phyloP scores from a whole-genome alignment of 2,888 invertebrate species.

The Serrognathus titanus region DNA sequence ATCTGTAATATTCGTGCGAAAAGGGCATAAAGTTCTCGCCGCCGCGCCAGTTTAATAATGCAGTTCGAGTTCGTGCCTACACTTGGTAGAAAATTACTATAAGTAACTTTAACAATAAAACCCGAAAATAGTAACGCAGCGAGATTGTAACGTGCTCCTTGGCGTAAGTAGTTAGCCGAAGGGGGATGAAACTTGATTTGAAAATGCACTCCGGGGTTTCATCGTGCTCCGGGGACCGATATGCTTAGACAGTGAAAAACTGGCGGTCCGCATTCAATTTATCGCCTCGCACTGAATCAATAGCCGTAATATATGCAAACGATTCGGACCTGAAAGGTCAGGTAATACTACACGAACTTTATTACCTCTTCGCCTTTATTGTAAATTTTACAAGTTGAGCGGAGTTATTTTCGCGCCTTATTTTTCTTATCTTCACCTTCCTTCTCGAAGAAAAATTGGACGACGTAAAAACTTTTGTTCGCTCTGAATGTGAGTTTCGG shows the following conservation, averaged over 20 bases:
- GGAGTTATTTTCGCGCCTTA: not conserved
- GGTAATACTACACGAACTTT: constrained; percentile 36
- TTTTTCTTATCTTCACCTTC: constrained; percentile 1
- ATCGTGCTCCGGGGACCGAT: constrained; percentile 42
- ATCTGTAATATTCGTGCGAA: no score
- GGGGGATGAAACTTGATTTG: constrained; percentile 37
- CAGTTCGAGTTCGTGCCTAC: not conserved
- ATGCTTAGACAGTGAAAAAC: constrained; percentile 45
- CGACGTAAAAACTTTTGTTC: not conserved
- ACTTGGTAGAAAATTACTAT: not conserved
- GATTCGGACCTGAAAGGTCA: constrained; percentile 37
- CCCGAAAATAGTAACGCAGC: constrained; percentile 1
- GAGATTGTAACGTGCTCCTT: constrained; percentile 9
- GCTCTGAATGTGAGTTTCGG: not conserved
- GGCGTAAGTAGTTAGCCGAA: constrained; percentile 27
- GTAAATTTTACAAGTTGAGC: constrained; percentile 10
- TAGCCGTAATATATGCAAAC: constrained; percentile 42
- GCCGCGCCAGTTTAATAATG: not conserved
- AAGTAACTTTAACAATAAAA: constrained; percentile 1
- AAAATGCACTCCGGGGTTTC: constrained; percentile 41
- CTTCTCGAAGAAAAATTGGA: not conserved
- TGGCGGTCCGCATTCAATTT: constrained; percentile 45
- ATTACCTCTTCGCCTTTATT: constrained; percentile 21
- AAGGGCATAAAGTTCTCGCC: no score
- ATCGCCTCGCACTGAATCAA: constrained; percentile 40